Evolutionary conservation across 2,888 invertebrate species (phyloP).

Genomic region (Nomada fucata): DNA sequence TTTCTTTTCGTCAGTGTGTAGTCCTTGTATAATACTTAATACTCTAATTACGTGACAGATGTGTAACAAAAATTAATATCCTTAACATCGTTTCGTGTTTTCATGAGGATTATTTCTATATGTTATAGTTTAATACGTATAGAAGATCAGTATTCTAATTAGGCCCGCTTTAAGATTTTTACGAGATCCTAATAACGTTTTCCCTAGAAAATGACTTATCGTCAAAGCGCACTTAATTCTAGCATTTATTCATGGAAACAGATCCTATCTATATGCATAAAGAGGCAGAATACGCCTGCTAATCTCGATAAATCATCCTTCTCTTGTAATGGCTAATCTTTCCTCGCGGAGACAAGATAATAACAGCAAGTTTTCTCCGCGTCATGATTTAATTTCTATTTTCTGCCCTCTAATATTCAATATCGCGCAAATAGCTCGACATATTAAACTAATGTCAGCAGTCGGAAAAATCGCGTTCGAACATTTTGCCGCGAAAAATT

Average conservation of each 20-base stretch:
- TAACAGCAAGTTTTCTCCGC: not conserved
- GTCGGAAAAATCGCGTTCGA: not conserved
- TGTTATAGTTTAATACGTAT: not conserved
- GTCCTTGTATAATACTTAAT: too few relatives aligned
- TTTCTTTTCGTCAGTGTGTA: too few relatives aligned
- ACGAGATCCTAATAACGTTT: not conserved
- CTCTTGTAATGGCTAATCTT: too few relatives aligned
- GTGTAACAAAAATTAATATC: too few relatives aligned
- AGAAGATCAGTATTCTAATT: not conserved
- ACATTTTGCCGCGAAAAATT: not conserved
- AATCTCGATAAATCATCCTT: not conserved
- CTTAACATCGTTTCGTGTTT: not conserved
- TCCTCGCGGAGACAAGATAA: not conserved
- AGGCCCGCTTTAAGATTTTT: not conserved
- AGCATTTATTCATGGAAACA: not conserved
- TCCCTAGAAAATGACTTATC: not conserved
- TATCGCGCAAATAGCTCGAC: not conserved
- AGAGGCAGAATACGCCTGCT: not conserved
- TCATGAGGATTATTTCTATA: not conserved
- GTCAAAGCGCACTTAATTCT: not conserved
- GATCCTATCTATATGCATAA: not conserved
- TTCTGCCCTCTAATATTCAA: not conserved
- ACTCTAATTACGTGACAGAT: too few relatives aligned
- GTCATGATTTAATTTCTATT: constrained; percentile 1
- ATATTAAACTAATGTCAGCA: not conserved